Evolutionary conservation across 2,888 invertebrate genomes (phyloP).

Genomic region (Xanthostigma xanthostigma): DNA sequence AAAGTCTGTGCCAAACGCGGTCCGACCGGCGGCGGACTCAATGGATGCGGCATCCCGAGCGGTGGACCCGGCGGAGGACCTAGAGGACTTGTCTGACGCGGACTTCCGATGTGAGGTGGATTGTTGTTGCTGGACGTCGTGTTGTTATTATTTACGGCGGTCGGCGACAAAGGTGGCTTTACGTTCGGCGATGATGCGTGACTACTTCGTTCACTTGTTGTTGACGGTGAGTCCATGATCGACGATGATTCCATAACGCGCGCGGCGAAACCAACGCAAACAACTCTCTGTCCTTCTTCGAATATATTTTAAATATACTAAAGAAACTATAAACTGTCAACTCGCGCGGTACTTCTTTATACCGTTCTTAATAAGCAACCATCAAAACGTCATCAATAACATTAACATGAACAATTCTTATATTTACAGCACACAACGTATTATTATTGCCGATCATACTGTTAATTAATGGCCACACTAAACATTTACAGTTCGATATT

Average conservation of each 20-base stretch:
- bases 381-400: background rate
- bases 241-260: slow-evolving; percentile 18
- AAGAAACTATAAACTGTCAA: no score
- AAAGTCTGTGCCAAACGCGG: slow-evolving; percentile 44
- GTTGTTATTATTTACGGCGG: slow-evolving; percentile 26
- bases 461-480: no score
- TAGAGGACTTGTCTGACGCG: slow-evolving; percentile 28
- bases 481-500: no score
- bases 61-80: slow-evolving; percentile 31
- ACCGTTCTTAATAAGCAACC: no score
- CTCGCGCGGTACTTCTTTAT: no score
- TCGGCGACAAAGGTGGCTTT: slow-evolving; percentile 32
- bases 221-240: slow-evolving; percentile 37
- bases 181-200: slow-evolving; percentile 33
- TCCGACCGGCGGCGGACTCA: slow-evolving; percentile 51
- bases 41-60: slow-evolving; percentile 41
- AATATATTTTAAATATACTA: no score
- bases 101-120: slow-evolving; percentile 29
- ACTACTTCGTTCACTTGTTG: slow-evolving; percentile 39
- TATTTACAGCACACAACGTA: background rate
- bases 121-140: slow-evolving; percentile 21
- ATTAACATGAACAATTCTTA: background rate
- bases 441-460: background rate
- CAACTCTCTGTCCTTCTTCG: slow-evolving; percentile 1
- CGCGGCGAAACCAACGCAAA: slow-evolving; percentile 5